Evolutionary conservation across 1,140 invertebrate species (phyloP), one percentile per base, ranked within the genome.

Genomic region (Trypoxylus dichotomus): DNA sequence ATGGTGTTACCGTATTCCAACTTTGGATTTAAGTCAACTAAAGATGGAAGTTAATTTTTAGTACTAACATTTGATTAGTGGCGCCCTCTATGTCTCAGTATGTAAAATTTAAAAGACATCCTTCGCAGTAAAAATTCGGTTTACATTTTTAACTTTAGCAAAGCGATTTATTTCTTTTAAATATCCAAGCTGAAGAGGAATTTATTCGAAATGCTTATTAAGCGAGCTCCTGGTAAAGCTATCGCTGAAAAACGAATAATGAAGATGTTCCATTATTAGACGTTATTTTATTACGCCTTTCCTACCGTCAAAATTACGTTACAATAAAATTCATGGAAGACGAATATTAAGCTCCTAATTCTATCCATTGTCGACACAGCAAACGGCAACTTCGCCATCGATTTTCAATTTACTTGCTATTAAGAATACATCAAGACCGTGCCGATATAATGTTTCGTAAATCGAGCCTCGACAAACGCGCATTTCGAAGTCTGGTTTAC

Each of bases 361-460:
- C 27, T 68, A 68, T 68, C 10, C 60, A 68, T 68, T 68, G 60
- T 68, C 60, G 24, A 68, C 60, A 13, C 27, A 29, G 60, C 60
- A 68, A 68, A 68, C 25, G 24, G 27, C 27, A 68, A 68, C 21
- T 68, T 68, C 3, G 13, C n/a, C 60, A 68, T 68, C 60, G 60
- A 68, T 68, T 68, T 68, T 68, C 60, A 68, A 68, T 68, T 68
- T 68, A 29, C 3, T 29, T 29, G 60, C 60, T 68, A 68, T 68
- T 68, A 68, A 68, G 60, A 68, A 68, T 29, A 68, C 60, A 68
- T 68, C 60, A 68, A 68, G 60, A n/a, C 27, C n/a, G 10, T 21
- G 60, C 60, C 24, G 60, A 68, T 68, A 68, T 68, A 68, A 68
- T 68, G 60, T 68, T 68, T 68, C 60, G 60, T 68, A 68, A 68